Conservation (phyloP, 2,113 vertebrate species). For the Galbula dea region DNA sequence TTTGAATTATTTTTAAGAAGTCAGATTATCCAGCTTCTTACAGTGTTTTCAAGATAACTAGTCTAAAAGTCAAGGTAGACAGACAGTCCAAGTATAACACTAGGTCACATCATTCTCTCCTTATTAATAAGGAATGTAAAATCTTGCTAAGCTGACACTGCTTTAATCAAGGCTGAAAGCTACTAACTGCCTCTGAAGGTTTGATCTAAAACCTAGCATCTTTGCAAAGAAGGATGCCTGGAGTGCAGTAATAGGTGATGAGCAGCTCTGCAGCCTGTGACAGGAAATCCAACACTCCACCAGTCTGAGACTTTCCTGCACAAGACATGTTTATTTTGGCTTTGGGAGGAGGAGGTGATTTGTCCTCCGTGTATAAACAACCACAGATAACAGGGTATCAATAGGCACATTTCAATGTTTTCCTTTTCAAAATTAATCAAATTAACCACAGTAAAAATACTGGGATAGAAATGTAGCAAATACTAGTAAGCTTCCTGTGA, state of each 20-base stretch:
- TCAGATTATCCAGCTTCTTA: background rate
- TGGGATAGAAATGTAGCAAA: background rate
- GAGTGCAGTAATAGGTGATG: background rate
- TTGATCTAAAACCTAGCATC: background rate
- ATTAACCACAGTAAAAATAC: background rate
- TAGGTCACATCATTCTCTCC: background rate
- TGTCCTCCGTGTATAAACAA: background rate
- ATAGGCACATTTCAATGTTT: background rate
- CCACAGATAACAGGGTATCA: background rate
- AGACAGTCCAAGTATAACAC: background rate
- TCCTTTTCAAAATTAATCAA: background rate
- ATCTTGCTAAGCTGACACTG: background rate
- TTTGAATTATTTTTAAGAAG: background rate
- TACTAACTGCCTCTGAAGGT: background rate
- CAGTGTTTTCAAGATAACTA: background rate
- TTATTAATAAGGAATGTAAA: background rate
- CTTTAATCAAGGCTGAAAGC: background rate
- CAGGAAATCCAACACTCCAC: background rate
- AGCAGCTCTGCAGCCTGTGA: background rate
- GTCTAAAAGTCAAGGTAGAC: background rate
- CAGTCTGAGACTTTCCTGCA: background rate
- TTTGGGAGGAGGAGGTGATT: background rate
- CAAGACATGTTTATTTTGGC: slow-evolving; percentile 24
- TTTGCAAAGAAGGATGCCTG: background rate
- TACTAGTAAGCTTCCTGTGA: background rate